phyloP scores from a whole-genome alignment of 2,888 invertebrate genomes.

The Resseliella maxima region DNA sequence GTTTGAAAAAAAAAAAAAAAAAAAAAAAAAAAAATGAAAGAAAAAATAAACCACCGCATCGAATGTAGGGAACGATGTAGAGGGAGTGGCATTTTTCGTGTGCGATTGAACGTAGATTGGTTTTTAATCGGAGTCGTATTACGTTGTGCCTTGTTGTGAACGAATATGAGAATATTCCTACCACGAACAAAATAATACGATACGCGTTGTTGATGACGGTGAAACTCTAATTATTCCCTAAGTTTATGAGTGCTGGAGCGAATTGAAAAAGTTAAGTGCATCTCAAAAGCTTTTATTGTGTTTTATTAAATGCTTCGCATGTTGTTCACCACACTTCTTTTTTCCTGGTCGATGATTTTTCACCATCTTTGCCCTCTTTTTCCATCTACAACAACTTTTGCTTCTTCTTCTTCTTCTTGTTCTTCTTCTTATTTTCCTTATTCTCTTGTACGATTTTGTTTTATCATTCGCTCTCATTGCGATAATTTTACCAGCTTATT shows the following conservation, averaged over 20 bases:
- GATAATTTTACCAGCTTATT: conserved; percentile 28
- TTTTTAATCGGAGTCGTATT: neutral
- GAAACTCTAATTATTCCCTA: conserved; percentile 15
- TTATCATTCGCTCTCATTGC: neutral
- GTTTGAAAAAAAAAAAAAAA: too few relatives aligned
- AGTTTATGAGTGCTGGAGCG: neutral
- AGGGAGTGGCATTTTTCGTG: neutral
- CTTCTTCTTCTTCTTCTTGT: neutral
- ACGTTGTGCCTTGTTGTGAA: neutral
- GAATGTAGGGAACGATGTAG: too few relatives aligned
- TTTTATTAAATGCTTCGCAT: conserved; percentile 38
- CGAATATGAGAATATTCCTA: neutral
- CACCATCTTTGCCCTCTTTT: neutral
- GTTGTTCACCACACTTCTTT: neutral
- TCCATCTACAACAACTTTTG: too few relatives aligned
- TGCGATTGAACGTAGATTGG: neutral
- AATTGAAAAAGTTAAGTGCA: conserved; percentile 48
- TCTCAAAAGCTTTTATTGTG: conserved; percentile 19
- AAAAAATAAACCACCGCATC: too few relatives aligned
- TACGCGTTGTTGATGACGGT: neutral
- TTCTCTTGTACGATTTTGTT: neutral
- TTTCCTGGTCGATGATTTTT: neutral
- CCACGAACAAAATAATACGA: conserved; percentile 1
- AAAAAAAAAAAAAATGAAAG: too few relatives aligned
- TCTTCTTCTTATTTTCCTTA: neutral